Evolutionary conservation across 2,797 vertebrate genomes (phyloP), one percentile per base, ranked within the genome.

Genomic region (Clamator glandarius): DNA sequence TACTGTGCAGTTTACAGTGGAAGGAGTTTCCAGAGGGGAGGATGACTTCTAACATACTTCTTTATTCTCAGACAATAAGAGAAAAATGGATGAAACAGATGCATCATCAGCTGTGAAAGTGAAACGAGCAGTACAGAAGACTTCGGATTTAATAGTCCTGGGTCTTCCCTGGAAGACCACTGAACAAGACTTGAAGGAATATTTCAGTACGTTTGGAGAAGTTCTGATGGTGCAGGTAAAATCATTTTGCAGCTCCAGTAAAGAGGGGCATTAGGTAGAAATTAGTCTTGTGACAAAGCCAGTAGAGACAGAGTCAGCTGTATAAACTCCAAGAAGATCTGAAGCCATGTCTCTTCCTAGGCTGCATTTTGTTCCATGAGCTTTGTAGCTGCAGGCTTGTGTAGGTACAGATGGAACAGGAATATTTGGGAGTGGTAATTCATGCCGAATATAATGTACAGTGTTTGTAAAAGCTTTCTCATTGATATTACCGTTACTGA

Each of bases 221-320:
- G 99, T 99, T 91, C 99, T 99, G 92, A 99, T 99, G 99, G 99
- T 99, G 87, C 99, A 99, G 99, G 99, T 99, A 98, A 96, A 58
- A 57, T 67, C 74, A 54, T 36, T 35, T 58, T 76, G 59, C 28
- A 33, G 59, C 31, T 84, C 12, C 15, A 16, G 66, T 24, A 24
- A 24, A 11, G 59, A 72, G 31, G 52, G 29, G 24, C 8, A 1
- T 26, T 12, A 31, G 28, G 59, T 52, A 51, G 31, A 59, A 87
- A 7, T 5, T 2, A 3, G 21, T 46, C 35, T 57, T 31, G 24
- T 26, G 35, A 18, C 2, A 11, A 31, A 81, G 39, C 29, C 54
- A 15, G 13, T 21, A 35, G 59, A 79, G 66, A 52, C 36, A 62
- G n/a, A n/a, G 5, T 20, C 15, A 74, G 52, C 50, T 0, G 0